These are phyloP conservation scores for Lanistes nyassanus DNA, from an alignment of 1,140 invertebrate species.

Conservation along the genomic window DNA sequence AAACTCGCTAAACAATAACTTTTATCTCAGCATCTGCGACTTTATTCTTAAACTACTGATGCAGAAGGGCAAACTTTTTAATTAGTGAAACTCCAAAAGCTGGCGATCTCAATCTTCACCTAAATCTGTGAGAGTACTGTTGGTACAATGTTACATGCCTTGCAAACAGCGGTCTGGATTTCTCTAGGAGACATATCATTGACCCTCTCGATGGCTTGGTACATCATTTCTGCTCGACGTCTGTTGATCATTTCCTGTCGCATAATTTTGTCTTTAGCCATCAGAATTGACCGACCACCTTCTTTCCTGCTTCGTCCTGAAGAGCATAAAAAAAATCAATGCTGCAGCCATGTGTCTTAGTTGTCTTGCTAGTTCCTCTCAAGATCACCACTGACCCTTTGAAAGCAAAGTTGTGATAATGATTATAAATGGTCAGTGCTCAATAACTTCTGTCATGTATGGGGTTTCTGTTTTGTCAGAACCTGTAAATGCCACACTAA, in stretches of 20 bases:
- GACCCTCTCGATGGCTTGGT: conserved; percentile 24
- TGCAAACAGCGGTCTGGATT: neutral
- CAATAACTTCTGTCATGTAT: neutral
- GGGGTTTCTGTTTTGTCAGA: neutral
- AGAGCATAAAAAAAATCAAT: neutral
- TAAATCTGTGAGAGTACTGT: too few relatives aligned
- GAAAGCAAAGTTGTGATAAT: neutral
- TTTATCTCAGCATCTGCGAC: neutral
- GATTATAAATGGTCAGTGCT: neutral
- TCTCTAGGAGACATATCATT: conserved; percentile 11
- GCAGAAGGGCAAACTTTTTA: neutral
- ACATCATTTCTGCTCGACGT: conserved; percentile 26
- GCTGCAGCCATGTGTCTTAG: neutral
- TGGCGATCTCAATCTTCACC: too few relatives aligned
- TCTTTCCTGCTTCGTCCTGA: conserved; percentile 32
- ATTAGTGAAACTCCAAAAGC: too few relatives aligned
- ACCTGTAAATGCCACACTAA: neutral
- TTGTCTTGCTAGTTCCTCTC: too few relatives aligned
- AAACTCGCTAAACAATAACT: neutral
- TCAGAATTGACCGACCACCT: conserved; percentile 26
- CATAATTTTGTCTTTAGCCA: conserved; percentile 24
- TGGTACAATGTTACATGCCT: too few relatives aligned
- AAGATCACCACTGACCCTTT: neutral
- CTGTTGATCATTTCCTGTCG: conserved; percentile 27
- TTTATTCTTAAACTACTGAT: neutral